Evolutionary conservation across 2,797 vertebrate species (phyloP).

Genomic region (Myripristis jacobus): DNA sequence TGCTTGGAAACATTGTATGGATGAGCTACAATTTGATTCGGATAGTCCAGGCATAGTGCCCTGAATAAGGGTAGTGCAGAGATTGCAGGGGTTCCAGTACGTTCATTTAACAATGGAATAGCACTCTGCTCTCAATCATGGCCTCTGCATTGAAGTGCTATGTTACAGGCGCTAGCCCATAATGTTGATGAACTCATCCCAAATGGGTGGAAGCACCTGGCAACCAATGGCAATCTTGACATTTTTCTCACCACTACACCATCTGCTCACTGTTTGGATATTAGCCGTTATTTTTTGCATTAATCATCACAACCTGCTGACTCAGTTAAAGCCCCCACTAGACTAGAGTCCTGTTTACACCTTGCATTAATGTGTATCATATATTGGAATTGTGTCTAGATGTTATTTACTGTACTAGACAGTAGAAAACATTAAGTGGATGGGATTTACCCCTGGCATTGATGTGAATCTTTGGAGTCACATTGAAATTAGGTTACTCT

Average conservation of each 20-base stretch:
- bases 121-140: too few species aligned
- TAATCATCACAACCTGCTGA: constrained; percentile 36
- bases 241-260: constrained; percentile 5
- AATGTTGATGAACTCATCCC: too few species aligned
- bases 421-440: neutral
- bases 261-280: constrained; percentile 18
- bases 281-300: constrained; percentile 22
- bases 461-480: constrained; percentile 13
- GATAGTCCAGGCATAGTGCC: too few species aligned
- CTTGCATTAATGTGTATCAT: neutral
- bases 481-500: constrained; percentile 36
- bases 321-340: constrained; percentile 15
- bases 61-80: too few species aligned
- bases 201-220: too few species aligned
- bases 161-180: too few species aligned
- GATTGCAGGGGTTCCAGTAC: too few species aligned
- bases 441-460: constrained; percentile 14
- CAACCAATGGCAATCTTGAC: constrained; percentile 2
- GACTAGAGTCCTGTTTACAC: neutral
- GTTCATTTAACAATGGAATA: too few species aligned
- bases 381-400: neutral
- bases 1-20: too few species aligned
- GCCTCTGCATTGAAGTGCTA: too few species aligned
- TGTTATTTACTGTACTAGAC: constrained; percentile 2
- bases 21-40: too few species aligned